Evolutionary conservation across 2,113 vertebrate genomes (phyloP), one percentile per base, ranked within the genome.

Genomic region (Rutilus rutilus): DNA sequence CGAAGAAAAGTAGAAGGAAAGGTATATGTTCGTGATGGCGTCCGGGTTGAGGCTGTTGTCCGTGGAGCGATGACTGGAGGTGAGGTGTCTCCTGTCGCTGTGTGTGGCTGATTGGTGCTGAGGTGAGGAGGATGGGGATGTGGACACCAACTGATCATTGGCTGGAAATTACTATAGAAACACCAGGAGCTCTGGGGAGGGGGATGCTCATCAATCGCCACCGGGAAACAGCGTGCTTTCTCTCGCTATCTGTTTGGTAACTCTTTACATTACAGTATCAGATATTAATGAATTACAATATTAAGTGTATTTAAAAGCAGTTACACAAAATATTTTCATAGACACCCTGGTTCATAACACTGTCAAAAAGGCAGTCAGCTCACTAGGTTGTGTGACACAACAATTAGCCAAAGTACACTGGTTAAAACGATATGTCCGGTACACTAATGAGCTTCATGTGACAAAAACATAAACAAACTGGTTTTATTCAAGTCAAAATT

Each of bases 61-160:
- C 60, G 85, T 25, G 50, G 52, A 42, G 36, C 50, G 65, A 62
- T 62, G 75, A 65, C 62, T 80, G 77, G 65, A 86, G 77, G 85
- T 80, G 85, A 71, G 85, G 95, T 92, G 95, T 95, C 96, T 96
- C 95, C 95, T 95, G 95, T 94, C 96, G 95, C 95, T 95, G 96
- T 96, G 96, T 97, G 96, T 95, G 95, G 94, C 94, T 93, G 95
- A 93, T 95, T 93, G 95, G 95, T 94, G 95, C 95, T 93, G 96
- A 95, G 96, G 95, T 96, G 96, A 95, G 95, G 94, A 94, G 95
- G 97, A 96, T 89, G 94, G 82, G 93, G 96, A 92, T 96, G 97
- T 91, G 96, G 96, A 95, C 96, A 96, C 95, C 96, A 95, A 93
- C 96, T 94, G 96, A 95, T 94, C 96, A 97, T 97, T 97, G 96